phyloP scores from a whole-genome alignment of 2,113 vertebrate species.

The Perca fluviatilis region DNA sequence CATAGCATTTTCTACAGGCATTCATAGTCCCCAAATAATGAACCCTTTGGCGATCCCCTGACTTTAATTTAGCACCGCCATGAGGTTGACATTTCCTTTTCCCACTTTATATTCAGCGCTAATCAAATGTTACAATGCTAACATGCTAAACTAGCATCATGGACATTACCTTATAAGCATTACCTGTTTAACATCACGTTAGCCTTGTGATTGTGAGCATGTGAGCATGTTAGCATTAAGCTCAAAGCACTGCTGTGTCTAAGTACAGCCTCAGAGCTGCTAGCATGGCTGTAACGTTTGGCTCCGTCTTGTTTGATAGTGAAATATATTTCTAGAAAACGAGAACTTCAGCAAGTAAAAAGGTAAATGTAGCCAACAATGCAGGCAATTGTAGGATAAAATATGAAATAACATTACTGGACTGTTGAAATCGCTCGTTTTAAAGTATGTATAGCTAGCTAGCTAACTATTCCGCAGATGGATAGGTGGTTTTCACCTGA shows the following conservation, averaged over 20 bases:
- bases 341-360: neutral
- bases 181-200: neutral
- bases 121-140: neutral
- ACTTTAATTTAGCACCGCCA: neutral
- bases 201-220: neutral
- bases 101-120: neutral
- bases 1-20: neutral
- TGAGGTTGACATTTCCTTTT: neutral
- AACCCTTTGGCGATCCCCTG: neutral
- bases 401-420: neutral
- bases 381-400: neutral
- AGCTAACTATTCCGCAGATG: neutral
- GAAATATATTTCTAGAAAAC: neutral
- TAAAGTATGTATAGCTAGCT: neutral
- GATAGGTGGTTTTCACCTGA: neutral
- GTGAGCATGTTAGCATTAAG: no score
- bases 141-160: neutral
- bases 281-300: neutral
- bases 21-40: neutral
- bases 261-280: neutral
- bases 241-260: no score
- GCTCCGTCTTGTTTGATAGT: neutral
- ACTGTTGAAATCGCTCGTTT: neutral
- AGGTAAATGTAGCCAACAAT: no score
- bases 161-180: neutral